A percentile compares a stretch with the other conserved stretches of the same genome.
phyloP scores from a whole-genome alignment of 2,888 invertebrate species.

The Erebia epiphron region DNA sequence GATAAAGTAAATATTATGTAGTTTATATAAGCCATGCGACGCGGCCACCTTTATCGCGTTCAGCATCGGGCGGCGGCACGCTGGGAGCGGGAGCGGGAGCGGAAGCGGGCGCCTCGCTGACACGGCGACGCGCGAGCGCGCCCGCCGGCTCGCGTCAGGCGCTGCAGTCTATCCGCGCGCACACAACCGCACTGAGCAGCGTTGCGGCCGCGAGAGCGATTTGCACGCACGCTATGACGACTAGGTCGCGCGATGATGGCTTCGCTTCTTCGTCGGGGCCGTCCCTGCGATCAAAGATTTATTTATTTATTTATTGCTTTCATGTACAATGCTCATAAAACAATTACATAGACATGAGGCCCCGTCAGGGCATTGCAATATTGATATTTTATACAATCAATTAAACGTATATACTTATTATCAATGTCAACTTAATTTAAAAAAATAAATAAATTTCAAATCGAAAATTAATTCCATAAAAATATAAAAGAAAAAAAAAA shows the following conservation, averaged over 20 bases:
- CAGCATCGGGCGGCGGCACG: conserved; percentile 58
- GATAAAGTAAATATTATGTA: too few relatives aligned
- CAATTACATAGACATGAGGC: too few relatives aligned
- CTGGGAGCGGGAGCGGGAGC: conserved; percentile 53
- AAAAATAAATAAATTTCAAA: too few relatives aligned
- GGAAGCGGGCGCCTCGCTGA: conserved; percentile 64
- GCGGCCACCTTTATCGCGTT: conserved; percentile 75
- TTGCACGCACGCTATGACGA: conserved; percentile 79
- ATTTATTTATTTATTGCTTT: too few relatives aligned
- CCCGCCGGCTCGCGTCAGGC: conserved; percentile 75
- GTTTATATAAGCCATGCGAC: conserved; percentile 84
- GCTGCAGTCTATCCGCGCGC: conserved; percentile 80
- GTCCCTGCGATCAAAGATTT: conserved; percentile 55
- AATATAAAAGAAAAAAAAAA: too few relatives aligned
- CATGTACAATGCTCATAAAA: too few relatives aligned
- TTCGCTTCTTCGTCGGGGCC: conserved; percentile 68
- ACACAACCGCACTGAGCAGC: conserved; percentile 76
- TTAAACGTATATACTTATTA: too few relatives aligned
- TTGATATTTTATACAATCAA: too few relatives aligned
- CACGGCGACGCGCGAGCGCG: conserved; percentile 65
- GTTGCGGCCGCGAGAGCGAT: conserved; percentile 76
- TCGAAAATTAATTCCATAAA: too few relatives aligned
- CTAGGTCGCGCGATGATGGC: conserved; percentile 69
- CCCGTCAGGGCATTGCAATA: too few relatives aligned
- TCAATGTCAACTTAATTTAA: too few relatives aligned